Evolutionary conservation across 2,888 invertebrate genomes (phyloP), one percentile per base, ranked within the genome.

Genomic region (Morinoia aosen): DNA sequence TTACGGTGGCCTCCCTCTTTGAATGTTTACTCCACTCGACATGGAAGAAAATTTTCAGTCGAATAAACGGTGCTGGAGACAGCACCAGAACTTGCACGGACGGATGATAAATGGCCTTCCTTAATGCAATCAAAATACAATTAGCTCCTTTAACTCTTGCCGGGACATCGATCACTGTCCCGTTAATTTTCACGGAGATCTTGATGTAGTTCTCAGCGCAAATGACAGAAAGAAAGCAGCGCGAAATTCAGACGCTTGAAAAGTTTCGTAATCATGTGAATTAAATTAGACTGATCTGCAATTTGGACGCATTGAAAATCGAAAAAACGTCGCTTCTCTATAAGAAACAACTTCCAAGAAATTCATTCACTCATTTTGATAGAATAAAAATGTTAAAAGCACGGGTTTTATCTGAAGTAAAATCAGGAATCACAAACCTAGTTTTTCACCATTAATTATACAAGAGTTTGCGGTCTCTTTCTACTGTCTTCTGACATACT

Each of bases 51-150:
- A 90, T 90, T 90, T 25, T 40, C 4, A 14, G 40, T 7, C 90
- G 90, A 40, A 90, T 39, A 90, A 90, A 90, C 12, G 90, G 90
- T 90, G 90, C 40, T 40, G 48, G 90, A 90, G 90, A 90, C 90
- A 39, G 93, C 93, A 93, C 57, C 25, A 57, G 57, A 93, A 93
- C 93, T 93, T 90, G 90, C 90, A 90, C 12, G 90, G 90, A 57
- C 93, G 93, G 93, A 93, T 93, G 93, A 93, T 93, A 57, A 93
- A 93, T 57, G 93, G 25, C 57, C 93, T 57, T 56, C 93, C n/a
- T 33, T 93, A 93, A 93, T 57, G 93, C 93, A 93, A 93, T 93
- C 93, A 93, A 93, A 93, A 93, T 93, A 93, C 93, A 93, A 93
- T 93, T 93, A 93, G 93, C 57, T 93, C 57, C 93, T 93, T 93